Conservation (phyloP, 2,113 vertebrate species). For the Chaetops frenatus region DNA sequence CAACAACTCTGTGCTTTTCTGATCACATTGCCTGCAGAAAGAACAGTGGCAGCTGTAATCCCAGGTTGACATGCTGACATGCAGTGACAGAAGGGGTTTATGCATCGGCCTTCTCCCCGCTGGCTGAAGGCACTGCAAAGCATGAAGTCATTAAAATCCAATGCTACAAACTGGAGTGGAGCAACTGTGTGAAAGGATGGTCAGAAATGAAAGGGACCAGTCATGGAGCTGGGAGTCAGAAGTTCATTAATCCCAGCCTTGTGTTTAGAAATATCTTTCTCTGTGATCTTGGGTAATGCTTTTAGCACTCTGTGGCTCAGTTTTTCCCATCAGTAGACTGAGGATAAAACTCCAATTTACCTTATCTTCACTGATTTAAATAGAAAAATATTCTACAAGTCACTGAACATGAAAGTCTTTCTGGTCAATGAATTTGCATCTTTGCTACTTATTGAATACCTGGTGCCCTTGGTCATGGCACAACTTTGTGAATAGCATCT, state of each 20-base stretch:
- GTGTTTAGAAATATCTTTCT: background rate
- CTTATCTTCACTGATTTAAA: background rate
- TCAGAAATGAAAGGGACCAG: background rate
- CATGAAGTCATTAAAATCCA: background rate
- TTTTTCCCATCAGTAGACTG: background rate
- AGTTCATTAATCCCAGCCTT: background rate
- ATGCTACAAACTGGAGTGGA: background rate
- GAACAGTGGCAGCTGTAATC: conserved; percentile 25
- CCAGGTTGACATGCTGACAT: background rate
- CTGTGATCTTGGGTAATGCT: background rate
- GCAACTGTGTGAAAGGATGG: background rate
- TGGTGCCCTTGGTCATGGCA: background rate
- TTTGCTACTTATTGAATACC: background rate
- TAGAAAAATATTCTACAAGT: background rate
- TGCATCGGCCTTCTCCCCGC: background rate
- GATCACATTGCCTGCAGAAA: conserved; percentile 27
- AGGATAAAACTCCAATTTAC: background rate
- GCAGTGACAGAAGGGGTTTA: conserved; percentile 26
- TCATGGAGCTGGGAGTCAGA: background rate
- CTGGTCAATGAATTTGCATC: background rate
- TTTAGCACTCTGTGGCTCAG: background rate
- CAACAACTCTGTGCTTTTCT: conserved; percentile 35
- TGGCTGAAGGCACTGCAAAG: background rate
- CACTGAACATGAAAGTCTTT: background rate
- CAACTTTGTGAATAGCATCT: background rate